These are phyloP conservation scores for Macrotus californicus DNA, from an alignment of 2,113 vertebrate genomes.

Conservation along the genomic window DNA sequence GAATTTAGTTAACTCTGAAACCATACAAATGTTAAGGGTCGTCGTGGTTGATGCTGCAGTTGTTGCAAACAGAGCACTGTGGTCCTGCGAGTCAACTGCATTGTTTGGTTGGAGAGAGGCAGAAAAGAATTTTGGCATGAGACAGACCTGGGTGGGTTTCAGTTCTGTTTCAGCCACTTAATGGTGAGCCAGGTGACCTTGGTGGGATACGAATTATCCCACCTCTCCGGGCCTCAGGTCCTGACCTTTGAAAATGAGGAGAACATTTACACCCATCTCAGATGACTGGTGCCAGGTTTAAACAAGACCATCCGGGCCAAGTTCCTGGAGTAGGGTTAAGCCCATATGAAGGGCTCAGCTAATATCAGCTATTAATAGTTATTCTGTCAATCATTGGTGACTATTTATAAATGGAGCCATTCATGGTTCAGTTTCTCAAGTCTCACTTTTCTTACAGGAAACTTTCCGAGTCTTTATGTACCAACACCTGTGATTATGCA, in stretches of 20 bases:
- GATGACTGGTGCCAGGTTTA: not conserved
- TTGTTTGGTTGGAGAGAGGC: constrained; percentile 18
- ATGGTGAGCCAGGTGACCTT: not conserved
- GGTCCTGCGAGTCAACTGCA: not conserved
- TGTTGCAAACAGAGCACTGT: not conserved
- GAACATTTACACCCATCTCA: not conserved
- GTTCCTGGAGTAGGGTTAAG: not conserved
- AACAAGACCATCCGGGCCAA: constrained; percentile 38
- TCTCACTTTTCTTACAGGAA: constrained; percentile 65
- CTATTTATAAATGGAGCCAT: constrained; percentile 62
- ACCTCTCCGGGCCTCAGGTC: not conserved
- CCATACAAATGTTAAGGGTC: not conserved
- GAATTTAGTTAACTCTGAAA: not conserved
- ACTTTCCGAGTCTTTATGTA: constrained; percentile 48
- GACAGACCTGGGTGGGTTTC: not conserved
- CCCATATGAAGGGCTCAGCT: constrained; percentile 7
- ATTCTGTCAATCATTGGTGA: constrained; percentile 45
- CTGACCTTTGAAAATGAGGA: constrained; percentile 16
- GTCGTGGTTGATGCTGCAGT: not conserved
- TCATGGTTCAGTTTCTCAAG: constrained; percentile 54
- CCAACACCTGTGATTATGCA: constrained; percentile 64
- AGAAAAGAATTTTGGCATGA: constrained; percentile 11
- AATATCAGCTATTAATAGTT: constrained; percentile 54
- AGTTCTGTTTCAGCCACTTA: not conserved
- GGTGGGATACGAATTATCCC: not conserved